Percentiles rank a stretch among this genome's conserved stretches.
Evolutionary conservation across 2,888 invertebrate genomes (phyloP).

Genomic region (Stratiomys singularior): DNA sequence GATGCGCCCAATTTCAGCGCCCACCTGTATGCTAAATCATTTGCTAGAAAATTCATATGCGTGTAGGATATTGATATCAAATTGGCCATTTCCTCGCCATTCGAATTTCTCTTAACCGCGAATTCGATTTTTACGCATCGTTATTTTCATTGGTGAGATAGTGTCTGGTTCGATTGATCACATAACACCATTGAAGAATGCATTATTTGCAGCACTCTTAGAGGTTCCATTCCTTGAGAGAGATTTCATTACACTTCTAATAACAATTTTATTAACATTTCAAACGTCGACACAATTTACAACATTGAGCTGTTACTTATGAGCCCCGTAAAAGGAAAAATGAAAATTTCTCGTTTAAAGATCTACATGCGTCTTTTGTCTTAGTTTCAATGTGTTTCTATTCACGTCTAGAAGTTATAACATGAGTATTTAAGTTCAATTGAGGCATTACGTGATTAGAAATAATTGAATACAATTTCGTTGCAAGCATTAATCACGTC

Average conservation of each 20-base stretch:
- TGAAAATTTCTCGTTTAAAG: constrained; percentile 12
- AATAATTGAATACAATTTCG: constrained; percentile 38
- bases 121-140: constrained; percentile 26
- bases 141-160: background rate
- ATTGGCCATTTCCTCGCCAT: background rate
- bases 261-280: constrained; percentile 21
- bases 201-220: background rate
- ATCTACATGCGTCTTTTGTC: background rate
- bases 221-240: background rate
- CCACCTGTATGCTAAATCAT: no score
- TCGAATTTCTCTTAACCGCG: constrained; percentile 8
- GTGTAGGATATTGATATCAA: background rate
- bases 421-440: constrained; percentile 17
- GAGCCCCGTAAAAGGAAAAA: background rate
- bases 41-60: background rate
- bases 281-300: constrained; percentile 19
- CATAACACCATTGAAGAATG: background rate
- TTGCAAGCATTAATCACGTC: background rate
- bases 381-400: constrained; percentile 14
- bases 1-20: no score
- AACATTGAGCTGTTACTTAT: background rate
- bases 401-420: constrained; percentile 14
- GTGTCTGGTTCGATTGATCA: constrained; percentile 5
- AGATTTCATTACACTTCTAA: constrained; percentile 31
- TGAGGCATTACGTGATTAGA: constrained; percentile 34